phyloP scores from a whole-genome alignment of 2,888 invertebrate species.

The Camponotus fellah region DNA sequence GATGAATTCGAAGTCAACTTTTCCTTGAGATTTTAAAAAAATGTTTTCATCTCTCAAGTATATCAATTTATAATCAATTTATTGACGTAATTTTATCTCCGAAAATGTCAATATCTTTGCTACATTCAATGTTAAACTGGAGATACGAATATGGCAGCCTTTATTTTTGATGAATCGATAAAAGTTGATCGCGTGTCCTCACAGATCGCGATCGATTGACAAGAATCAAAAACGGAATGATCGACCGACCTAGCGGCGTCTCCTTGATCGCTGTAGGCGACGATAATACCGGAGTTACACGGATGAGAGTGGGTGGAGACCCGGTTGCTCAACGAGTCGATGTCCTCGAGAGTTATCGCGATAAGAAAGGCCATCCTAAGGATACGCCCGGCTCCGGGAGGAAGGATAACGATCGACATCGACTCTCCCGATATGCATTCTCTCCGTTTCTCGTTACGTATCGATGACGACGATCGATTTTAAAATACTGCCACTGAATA shows the following conservation, averaged over 20 bases:
- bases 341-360: conserved; percentile 84
- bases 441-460: conserved; percentile 6
- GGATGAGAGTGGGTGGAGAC: conserved; percentile 84
- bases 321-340: conserved; percentile 81
- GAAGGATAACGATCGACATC: conserved; percentile 75
- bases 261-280: conserved; percentile 79
- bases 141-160: not conserved
- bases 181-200: conserved; percentile 52
- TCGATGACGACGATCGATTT: conserved; percentile 62
- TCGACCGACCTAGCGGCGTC: conserved; percentile 45
- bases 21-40: not conserved
- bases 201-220: conserved; percentile 60
- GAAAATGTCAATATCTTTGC: not conserved
- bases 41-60: not conserved
- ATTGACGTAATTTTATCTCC: not conserved
- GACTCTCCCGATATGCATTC: conserved; percentile 50
- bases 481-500: conserved; percentile 68
- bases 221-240: conserved; percentile 52
- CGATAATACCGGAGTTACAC: conserved; percentile 73
- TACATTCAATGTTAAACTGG: not conserved
- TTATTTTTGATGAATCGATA: not conserved
- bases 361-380: conserved; percentile 85
- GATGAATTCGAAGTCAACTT: not conserved
- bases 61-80: not conserved
- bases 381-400: conserved; percentile 81